These are phyloP conservation scores for Cosmia pyralina DNA, from an alignment of 2,888 invertebrate genomes.

Conservation along the genomic window DNA sequence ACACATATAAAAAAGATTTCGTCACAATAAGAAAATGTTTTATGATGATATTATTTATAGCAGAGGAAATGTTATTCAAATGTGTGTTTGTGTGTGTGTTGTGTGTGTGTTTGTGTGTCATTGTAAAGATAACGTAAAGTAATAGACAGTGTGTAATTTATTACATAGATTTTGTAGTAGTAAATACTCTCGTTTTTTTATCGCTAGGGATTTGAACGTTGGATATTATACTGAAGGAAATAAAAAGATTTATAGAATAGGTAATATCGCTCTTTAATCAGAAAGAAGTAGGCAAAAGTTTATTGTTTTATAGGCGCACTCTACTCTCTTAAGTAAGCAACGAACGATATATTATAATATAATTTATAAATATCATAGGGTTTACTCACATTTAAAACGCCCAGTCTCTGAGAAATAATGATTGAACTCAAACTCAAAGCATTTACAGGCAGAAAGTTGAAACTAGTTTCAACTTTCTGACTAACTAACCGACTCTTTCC, in stretches of 20 bases:
- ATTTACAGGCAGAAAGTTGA: too few relatives aligned
- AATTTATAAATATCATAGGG: constrained; percentile 3
- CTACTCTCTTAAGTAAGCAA: not conserved
- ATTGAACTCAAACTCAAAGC: too few relatives aligned
- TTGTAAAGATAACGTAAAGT: constrained; percentile 54
- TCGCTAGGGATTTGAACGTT: constrained; percentile 26
- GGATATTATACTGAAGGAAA: constrained; percentile 50
- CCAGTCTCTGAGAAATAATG: not conserved
- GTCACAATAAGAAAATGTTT: constrained; percentile 44
- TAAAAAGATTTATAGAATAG: constrained; percentile 53
- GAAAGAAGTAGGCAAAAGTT: constrained; percentile 22
- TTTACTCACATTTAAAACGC: not conserved
- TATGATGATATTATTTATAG: constrained; percentile 11
- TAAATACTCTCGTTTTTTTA: constrained; percentile 51
- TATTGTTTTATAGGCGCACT: constrained; percentile 21
- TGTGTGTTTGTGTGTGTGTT: constrained; percentile 8
- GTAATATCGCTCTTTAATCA: constrained; percentile 31
- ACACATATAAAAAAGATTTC: constrained; percentile 59
- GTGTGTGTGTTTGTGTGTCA: constrained; percentile 13
- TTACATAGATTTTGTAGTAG: constrained; percentile 49
- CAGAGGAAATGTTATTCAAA: constrained; percentile 20
- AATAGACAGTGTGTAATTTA: constrained; percentile 64
- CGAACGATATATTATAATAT: not conserved
- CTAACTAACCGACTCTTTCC: too few relatives aligned
- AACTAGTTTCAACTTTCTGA: too few relatives aligned